Conservation (phyloP, 2,113 vertebrate species). For the Thalassoma bifasciatum region DNA sequence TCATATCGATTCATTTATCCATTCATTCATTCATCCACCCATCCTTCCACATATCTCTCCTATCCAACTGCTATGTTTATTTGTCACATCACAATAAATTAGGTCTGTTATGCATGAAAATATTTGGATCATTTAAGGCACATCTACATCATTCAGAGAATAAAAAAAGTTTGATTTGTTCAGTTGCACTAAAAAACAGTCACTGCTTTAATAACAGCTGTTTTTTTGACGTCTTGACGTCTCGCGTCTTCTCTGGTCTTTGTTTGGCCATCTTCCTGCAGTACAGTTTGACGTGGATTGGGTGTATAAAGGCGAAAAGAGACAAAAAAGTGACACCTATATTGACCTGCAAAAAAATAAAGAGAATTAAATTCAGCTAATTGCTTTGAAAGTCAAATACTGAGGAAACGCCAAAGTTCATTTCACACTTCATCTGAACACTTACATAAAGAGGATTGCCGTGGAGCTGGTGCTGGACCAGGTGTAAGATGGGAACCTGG, state of each 20-base stretch:
- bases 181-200: no score
- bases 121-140: no score
- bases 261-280: conserved; percentile 55
- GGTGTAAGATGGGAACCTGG: conserved; percentile 83
- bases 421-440: background rate
- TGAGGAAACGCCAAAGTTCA: background rate
- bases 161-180: no score
- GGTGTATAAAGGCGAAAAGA: conserved; percentile 82
- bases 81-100: no score
- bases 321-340: conserved; percentile 72
- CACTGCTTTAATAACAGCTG: no score
- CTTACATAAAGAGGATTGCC: conserved; percentile 83
- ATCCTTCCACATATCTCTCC: no score
- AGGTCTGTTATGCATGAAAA: no score
- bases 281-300: conserved; percentile 75
- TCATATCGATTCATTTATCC: no score
- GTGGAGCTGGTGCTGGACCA: conserved; percentile 71
- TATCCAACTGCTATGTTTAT: no score
- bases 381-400: background rate
- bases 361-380: background rate
- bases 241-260: background rate
- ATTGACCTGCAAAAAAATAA: conserved; percentile 77
- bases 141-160: no score
- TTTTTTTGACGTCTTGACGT: no score
- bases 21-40: no score